Evolutionary conservation across 2,888 invertebrate genomes (phyloP).

Genomic region (Drosophila monieri): DNA sequence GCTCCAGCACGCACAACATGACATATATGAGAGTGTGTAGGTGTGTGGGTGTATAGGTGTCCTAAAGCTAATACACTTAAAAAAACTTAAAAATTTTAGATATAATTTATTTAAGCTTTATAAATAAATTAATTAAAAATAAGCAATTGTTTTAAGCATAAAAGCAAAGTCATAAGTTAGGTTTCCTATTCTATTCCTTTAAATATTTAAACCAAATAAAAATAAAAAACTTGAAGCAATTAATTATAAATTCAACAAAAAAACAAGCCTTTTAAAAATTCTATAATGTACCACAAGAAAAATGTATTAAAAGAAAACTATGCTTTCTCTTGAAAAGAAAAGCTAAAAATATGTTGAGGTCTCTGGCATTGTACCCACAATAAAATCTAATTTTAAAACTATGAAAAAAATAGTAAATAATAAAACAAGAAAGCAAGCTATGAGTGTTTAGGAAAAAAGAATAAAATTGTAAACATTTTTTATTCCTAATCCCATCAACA

Average conservation of each 20-base stretch:
- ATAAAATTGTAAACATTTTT: neutral
- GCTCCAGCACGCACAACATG: constrained; percentile 30
- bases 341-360: neutral
- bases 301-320: neutral
- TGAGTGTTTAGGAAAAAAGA: too few relatives aligned
- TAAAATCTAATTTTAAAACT: neutral
- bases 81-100: too few relatives aligned
- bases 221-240: neutral
- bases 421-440: neutral
- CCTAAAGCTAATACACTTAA: constrained; percentile 12
- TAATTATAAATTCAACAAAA: neutral
- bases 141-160: too few relatives aligned
- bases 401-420: neutral
- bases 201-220: neutral
- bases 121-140: too few relatives aligned
- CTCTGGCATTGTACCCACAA: neutral
- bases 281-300: neutral
- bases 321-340: neutral
- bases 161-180: too few relatives aligned
- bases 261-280: neutral
- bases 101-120: too few relatives aligned
- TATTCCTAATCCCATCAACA: neutral
- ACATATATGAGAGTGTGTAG: constrained; percentile 37
- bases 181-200: too few relatives aligned
- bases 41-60: constrained; percentile 34